Evolutionary conservation across 2,888 invertebrate genomes (phyloP).

Genomic region (Quadroppia sp.): DNA sequence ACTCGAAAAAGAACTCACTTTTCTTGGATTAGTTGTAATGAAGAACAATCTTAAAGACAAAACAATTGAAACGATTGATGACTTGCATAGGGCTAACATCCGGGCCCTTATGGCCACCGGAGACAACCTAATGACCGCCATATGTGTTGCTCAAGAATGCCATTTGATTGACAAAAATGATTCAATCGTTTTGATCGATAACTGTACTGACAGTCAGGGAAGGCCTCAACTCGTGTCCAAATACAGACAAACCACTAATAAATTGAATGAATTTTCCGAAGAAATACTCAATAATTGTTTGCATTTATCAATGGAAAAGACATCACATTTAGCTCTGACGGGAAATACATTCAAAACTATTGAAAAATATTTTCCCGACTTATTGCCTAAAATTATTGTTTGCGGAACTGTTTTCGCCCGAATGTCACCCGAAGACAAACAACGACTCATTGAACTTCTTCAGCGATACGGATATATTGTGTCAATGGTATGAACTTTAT

Average conservation of each 20-base stretch:
- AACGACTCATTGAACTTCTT: conserved; percentile 53
- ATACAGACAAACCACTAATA: conserved; percentile 62
- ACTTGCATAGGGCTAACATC: conserved; percentile 54
- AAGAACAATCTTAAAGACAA: conserved; percentile 91
- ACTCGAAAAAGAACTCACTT: conserved; percentile 54
- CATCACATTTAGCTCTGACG: conserved; percentile 57
- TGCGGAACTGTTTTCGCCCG: conserved; percentile 74
- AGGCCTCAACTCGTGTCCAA: conserved; percentile 59
- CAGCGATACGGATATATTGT: conserved; percentile 55
- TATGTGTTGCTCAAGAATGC: conserved; percentile 84
- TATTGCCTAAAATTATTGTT: conserved; percentile 63
- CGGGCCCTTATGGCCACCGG: conserved; percentile 58
- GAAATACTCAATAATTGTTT: not conserved
- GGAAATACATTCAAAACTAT: conserved; percentile 71
- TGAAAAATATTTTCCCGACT: conserved; percentile 64
- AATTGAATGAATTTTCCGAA: not conserved
- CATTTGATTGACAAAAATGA: conserved; percentile 59
- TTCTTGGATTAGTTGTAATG: conserved; percentile 71
- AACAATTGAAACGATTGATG: conserved; percentile 61
- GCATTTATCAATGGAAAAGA: not conserved
- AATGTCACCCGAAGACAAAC: conserved; percentile 60
- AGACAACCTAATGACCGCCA: conserved; percentile 87
- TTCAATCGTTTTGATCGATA: conserved; percentile 58
- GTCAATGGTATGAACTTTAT: conserved; percentile 63
- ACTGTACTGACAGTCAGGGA: conserved; percentile 46